Conservation (phyloP, 2,113 vertebrate species). For the Phylloscopus trochilus region DNA sequence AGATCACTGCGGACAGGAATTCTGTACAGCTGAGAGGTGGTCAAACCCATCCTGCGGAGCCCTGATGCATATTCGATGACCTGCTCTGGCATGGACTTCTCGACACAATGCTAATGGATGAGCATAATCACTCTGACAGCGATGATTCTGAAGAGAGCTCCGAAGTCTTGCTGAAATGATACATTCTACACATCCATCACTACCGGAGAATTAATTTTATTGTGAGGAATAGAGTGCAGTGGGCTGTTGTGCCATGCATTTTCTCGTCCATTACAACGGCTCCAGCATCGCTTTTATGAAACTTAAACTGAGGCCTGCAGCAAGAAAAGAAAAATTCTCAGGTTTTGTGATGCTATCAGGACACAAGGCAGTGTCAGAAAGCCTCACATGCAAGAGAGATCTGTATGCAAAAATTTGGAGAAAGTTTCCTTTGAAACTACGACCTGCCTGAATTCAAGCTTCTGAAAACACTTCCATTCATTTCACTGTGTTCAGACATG, state of each 20-base stretch:
- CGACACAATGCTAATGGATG: neutral
- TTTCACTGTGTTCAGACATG: neutral
- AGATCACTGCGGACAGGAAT: neutral
- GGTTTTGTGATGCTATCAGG: constrained; percentile 7
- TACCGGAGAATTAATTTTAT: constrained; percentile 22
- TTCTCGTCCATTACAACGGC: neutral
- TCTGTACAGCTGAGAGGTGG: neutral
- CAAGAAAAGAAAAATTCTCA: neutral
- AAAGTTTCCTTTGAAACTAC: neutral
- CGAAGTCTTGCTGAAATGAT: constrained; percentile 33
- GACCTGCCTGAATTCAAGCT: neutral
- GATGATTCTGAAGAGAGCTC: constrained; percentile 5
- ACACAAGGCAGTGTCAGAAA: neutral
- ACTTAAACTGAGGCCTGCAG: constrained; percentile 1
- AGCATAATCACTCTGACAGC: constrained; percentile 44
- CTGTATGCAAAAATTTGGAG: neutral
- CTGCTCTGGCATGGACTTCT: neutral
- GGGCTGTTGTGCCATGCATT: neutral
- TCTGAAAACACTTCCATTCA: neutral
- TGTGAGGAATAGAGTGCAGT: neutral
- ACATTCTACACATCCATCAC: neutral
- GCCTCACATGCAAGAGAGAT: neutral
- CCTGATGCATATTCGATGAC: neutral
- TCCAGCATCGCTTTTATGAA: neutral
- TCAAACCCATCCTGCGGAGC: neutral